A percentile compares a stretch with the other conserved stretches of the same genome.
These are phyloP conservation scores for Zoanthus sociatus DNA, from an alignment of 92 coral and sea anemone genomes.

Conservation along the genomic window DNA sequence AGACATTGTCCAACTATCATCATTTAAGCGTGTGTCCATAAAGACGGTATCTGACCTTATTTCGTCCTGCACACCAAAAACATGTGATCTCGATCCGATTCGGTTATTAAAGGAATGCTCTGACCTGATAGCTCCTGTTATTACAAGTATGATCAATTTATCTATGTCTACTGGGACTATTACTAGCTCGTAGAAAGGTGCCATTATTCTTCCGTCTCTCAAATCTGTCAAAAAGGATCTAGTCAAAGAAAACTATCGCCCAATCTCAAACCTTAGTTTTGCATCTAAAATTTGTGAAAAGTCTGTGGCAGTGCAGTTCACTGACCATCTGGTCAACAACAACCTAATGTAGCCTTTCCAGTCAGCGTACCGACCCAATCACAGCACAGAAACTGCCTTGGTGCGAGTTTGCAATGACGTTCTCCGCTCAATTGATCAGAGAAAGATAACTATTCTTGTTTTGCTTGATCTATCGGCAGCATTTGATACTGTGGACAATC, in stretches of 20 bases:
- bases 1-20: too few relatives aligned
- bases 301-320: not conserved
- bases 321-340: not conserved
- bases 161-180: too few relatives aligned
- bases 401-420: too few relatives aligned
- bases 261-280: not conserved
- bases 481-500: too few relatives aligned
- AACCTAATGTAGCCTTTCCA: not conserved
- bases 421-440: too few relatives aligned
- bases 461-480: too few relatives aligned
- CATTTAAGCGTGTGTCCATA: not conserved
- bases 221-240: not conserved
- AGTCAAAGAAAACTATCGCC: too few relatives aligned
- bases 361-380: not conserved
- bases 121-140: not conserved
- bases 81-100: not conserved
- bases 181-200: not conserved
- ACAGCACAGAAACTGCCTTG: not conserved
- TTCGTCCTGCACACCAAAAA: not conserved
- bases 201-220: not conserved
- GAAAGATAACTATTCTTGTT: too few relatives aligned
- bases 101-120: not conserved
- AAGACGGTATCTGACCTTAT: not conserved
- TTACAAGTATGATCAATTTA: not conserved
- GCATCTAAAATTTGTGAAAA: conserved; percentile 12